Conservation (phyloP, 1,140 invertebrate species). For the Trichoplusia ni region DNA sequence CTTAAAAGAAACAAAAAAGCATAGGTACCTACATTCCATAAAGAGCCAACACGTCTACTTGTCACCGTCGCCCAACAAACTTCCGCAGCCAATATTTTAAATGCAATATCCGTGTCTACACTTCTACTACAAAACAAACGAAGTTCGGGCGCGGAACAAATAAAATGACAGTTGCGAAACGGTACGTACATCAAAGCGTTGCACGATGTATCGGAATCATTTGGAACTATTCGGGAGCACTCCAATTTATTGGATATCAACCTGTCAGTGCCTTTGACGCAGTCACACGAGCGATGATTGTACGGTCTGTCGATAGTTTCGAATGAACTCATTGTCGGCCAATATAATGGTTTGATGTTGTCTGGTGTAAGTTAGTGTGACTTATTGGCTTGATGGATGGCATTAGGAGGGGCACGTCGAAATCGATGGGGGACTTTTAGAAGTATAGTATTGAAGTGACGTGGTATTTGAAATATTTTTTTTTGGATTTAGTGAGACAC, state of each 20-base stretch:
- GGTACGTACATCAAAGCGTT: constrained; percentile 19
- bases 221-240: constrained; percentile 7
- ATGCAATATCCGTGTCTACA: constrained; percentile 7
- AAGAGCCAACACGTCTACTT: too few relatives aligned
- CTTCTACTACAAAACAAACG: constrained; percentile 13
- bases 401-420: too few relatives aligned
- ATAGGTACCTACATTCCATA: too few relatives aligned
- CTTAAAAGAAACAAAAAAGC: too few relatives aligned
- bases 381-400: too few relatives aligned
- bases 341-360: constrained; percentile 7
- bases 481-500: too few relatives aligned
- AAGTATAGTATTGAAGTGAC: too few relatives aligned
- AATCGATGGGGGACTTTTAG: too few relatives aligned
- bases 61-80: not conserved
- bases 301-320: constrained; percentile 18
- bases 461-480: too few relatives aligned
- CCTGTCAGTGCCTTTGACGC: constrained; percentile 32
- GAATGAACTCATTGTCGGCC: constrained; percentile 16
- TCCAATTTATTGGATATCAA: constrained; percentile 37
- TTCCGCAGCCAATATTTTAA: not conserved
- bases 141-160: not conserved
- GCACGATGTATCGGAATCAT: constrained; percentile 21
- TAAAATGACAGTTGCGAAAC: constrained; percentile 23
- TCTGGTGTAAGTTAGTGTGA: not conserved
- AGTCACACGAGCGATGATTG: constrained; percentile 15